Conservation (phyloP, 2,797 vertebrate species). For the Meda fulgida region DNA sequence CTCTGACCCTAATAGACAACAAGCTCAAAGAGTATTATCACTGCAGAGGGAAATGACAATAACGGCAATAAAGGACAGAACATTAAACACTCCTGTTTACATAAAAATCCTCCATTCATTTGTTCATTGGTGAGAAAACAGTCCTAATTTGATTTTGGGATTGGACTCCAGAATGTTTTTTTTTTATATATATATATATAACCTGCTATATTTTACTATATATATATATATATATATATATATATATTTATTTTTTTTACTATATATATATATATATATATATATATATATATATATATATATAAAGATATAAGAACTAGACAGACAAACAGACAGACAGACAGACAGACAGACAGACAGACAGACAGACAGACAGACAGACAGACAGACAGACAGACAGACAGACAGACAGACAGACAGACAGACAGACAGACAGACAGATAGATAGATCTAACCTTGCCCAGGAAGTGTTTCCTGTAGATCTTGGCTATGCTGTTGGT, state of each 20-base stretch:
- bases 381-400: not conserved
- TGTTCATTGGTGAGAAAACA: not conserved
- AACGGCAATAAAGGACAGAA: not conserved
- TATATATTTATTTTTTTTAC: no score
- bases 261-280: not conserved
- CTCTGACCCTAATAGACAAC: not conserved
- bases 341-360: no score
- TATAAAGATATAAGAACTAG: no score
- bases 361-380: not conserved
- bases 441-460: conserved; percentile 82
- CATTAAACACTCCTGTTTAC: not conserved
- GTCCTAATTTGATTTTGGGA: not conserved
- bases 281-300: no score
- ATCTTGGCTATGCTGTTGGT: conserved; percentile 88
- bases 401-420: not conserved
- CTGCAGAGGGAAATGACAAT: not conserved
- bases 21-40: not conserved
- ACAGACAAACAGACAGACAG: not conserved
- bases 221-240: not conserved
- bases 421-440: not conserved
- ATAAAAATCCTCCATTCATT: not conserved
- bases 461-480: conserved; percentile 93
- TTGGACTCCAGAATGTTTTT: no score
- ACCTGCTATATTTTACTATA: no score
- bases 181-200: no score